These are phyloP conservation scores for Sinosuthora webbiana DNA, from an alignment of 2,113 vertebrate species.

Conservation along the genomic window DNA sequence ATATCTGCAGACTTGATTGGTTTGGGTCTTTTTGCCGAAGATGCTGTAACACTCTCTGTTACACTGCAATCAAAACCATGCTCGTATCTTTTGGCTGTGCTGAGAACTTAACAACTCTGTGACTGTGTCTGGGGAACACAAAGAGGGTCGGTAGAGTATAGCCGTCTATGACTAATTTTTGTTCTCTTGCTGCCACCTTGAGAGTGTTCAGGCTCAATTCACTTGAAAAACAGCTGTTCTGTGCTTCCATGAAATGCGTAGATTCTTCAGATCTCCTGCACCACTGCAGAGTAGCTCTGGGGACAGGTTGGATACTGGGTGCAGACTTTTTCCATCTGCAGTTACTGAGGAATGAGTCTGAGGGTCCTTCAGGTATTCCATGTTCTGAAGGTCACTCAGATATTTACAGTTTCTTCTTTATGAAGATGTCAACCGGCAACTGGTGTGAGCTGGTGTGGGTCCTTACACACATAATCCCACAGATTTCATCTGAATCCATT, in stretches of 20 bases:
- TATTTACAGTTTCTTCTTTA: neutral
- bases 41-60: neutral
- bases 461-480: neutral
- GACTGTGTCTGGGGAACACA: neutral
- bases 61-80: neutral
- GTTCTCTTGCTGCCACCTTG: neutral
- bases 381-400: neutral
- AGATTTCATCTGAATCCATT: neutral
- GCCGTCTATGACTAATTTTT: neutral
- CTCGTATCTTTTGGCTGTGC: neutral
- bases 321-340: neutral
- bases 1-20: neutral
- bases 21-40: neutral
- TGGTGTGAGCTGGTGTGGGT: neutral
- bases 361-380: neutral
- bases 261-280: neutral
- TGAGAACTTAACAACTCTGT: neutral
- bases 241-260: fast-evolving
- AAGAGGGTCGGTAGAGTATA: neutral
- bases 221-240: neutral
- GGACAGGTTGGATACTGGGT: neutral
- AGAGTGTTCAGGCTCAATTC: neutral
- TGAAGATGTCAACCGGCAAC: neutral
- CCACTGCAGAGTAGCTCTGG: neutral
- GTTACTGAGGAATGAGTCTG: neutral